Evolutionary conservation across 2,888 invertebrate species (phyloP), one percentile per base, ranked within the genome.

Genomic region (Entomobrya multifasciata): DNA sequence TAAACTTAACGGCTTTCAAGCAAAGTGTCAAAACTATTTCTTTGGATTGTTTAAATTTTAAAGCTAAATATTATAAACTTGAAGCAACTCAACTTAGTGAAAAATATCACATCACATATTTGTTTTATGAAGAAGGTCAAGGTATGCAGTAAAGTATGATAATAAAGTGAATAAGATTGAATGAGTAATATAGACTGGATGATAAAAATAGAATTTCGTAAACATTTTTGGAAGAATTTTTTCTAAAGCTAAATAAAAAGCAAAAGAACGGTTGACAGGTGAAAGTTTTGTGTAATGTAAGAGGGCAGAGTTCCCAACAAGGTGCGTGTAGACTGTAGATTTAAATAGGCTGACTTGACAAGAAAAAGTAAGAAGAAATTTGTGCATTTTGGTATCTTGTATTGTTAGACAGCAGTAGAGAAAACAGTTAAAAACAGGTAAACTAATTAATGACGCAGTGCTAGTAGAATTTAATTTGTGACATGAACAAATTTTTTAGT

Each of bases 1-100:
- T 52, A n/a, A 52, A n/a, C 17, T 36, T 36, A 57, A 55, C 36
- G 76, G 76, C 76, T 76, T 76, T 76, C 76, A 76, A 55, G 52
- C 3, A 49, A 55, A 30, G 76, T 76, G 76, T 76, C 57, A 76
- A 76, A 55, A 55, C 15, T 5, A 20, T 36, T 36, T 36, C 36
- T 8, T 36, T 36, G 36, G 8, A 36, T 36, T 36, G 36, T 36
- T 36, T 36, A 6, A 4, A 36, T 36, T 36, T 8, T 36, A 36
- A 4, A 36, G 4, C 8, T 36, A 6, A 36, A 36, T 36, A 36
- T 36, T 47, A 36, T 36, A 6, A 36, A 6, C 8, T 36, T 36
- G 8, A 36, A 36, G 36, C 4, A 36, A 36, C 36, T 36, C 36
- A 36, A 36, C 36, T 36, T 8, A 36, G 36, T 36, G 36, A 36